These are phyloP conservation scores for Coremacera marginata DNA, from an alignment of 2,888 invertebrate species.

Conservation along the genomic window DNA sequence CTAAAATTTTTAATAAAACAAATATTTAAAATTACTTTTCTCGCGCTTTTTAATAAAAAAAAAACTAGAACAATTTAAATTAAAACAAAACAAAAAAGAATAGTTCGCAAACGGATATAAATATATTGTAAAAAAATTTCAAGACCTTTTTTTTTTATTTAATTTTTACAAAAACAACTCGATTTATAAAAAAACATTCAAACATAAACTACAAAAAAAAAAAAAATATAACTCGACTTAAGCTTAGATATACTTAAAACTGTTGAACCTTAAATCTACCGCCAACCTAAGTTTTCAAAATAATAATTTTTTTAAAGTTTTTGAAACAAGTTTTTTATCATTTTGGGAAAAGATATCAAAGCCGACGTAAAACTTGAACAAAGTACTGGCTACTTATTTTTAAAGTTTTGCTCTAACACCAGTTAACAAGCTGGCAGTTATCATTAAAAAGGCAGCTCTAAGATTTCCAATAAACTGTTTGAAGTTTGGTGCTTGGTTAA, in stretches of 20 bases:
- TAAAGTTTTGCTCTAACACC: not conserved
- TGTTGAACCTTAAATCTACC: no score
- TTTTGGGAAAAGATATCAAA: not conserved
- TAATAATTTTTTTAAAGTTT: no score
- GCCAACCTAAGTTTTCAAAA: no score
- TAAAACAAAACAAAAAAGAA: not conserved
- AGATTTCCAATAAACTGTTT: no score
- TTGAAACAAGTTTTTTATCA: not conserved
- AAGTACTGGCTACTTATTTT: not conserved
- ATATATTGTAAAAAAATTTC: slow-evolving; percentile 12
- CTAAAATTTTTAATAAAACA: not conserved
- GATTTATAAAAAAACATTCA: not conserved
- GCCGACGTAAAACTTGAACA: not conserved
- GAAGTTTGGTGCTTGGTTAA: no score
- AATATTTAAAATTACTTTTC: slow-evolving; percentile 22
- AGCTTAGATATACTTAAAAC: no score
- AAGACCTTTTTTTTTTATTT: not conserved
- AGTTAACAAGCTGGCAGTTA: not conserved
- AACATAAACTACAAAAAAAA: no score
- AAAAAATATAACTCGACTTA: no score
- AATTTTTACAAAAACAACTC: slow-evolving; percentile 6
- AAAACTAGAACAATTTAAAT: slow-evolving; percentile 3
- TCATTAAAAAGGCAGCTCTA: not conserved
- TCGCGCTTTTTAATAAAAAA: slow-evolving; percentile 13
- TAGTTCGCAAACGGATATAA: not conserved